Evolutionary conservation across 2,888 invertebrate species (phyloP).

Genomic region (Hypomecis punctinalis): DNA sequence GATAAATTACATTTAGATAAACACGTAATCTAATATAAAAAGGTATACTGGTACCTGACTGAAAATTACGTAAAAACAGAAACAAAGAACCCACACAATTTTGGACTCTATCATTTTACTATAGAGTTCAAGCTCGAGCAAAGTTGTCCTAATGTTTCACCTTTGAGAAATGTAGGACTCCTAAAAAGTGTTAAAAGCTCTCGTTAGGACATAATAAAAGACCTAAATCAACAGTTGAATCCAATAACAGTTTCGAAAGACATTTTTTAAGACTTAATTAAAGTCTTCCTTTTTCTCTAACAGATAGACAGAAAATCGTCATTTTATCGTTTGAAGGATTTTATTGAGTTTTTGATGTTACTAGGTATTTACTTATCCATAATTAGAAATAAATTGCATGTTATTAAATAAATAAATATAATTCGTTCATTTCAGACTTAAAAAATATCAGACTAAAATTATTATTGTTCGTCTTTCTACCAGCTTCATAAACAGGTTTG

Average conservation of each 20-base stretch:
- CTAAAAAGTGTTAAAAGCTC: conserved; percentile 6
- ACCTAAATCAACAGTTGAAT: conserved; percentile 2
- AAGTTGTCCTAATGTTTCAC: background rate
- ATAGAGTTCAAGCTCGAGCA: background rate
- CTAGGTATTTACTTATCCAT: too few relatives aligned
- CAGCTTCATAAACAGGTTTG: too few relatives aligned
- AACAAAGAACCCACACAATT: background rate
- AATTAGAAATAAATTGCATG: too few relatives aligned
- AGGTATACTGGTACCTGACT: background rate
- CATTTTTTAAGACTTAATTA: background rate
- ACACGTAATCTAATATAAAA: conserved; percentile 11
- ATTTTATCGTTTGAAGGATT: too few relatives aligned
- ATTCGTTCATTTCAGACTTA: too few relatives aligned
- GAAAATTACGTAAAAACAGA: background rate
- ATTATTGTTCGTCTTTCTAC: too few relatives aligned
- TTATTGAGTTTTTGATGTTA: too few relatives aligned
- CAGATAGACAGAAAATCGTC: too few relatives aligned
- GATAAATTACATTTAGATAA: conserved; percentile 6
- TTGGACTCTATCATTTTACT: background rate
- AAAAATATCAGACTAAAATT: too few relatives aligned
- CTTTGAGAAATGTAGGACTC: background rate
- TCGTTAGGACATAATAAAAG: conserved; percentile 1
- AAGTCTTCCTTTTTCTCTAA: background rate
- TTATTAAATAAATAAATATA: too few relatives aligned
- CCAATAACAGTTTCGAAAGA: background rate